A percentile compares a stretch with the other conserved stretches of the same genome.
These are phyloP conservation scores for Sipha maydis DNA, from an alignment of 2,888 invertebrate species.

Conservation along the genomic window DNA sequence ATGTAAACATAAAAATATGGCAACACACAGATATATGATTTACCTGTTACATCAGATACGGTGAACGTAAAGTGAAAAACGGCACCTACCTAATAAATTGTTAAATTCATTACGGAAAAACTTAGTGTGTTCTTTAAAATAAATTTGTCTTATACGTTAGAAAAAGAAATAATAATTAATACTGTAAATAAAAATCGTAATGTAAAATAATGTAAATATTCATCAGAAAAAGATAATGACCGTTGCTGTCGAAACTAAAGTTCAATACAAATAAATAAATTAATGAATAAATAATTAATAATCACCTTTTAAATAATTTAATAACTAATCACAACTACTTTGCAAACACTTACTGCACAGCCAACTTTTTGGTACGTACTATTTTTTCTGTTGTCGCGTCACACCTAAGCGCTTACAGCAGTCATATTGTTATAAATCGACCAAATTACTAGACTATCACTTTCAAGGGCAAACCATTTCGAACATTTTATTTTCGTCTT, in stretches of 20 bases:
- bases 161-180: neutral
- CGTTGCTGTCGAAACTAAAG: too few species aligned
- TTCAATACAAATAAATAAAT: too few species aligned
- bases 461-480: conserved; percentile 58
- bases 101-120: too few species aligned
- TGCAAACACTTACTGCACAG: neutral
- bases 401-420: neutral
- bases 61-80: neutral
- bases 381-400: conserved; percentile 13
- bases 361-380: conserved; percentile 21
- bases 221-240: too few species aligned
- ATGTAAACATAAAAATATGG: neutral
- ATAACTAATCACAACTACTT: neutral
- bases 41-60: too few species aligned
- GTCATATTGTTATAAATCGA: conserved; percentile 35
- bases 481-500: conserved; percentile 32
- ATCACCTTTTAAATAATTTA: neutral
- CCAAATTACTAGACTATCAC: conserved; percentile 46
- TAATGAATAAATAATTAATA: too few species aligned
- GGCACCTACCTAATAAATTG: neutral
- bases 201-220: too few species aligned
- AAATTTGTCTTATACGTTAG: too few species aligned
- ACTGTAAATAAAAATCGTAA: neutral
- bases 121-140: too few species aligned
- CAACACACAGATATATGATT: too few species aligned